Percentiles rank a stretch among this genome's conserved stretches.
Conservation (phyloP, 2,113 vertebrate genomes). For the Lycaon pictus region DNA sequence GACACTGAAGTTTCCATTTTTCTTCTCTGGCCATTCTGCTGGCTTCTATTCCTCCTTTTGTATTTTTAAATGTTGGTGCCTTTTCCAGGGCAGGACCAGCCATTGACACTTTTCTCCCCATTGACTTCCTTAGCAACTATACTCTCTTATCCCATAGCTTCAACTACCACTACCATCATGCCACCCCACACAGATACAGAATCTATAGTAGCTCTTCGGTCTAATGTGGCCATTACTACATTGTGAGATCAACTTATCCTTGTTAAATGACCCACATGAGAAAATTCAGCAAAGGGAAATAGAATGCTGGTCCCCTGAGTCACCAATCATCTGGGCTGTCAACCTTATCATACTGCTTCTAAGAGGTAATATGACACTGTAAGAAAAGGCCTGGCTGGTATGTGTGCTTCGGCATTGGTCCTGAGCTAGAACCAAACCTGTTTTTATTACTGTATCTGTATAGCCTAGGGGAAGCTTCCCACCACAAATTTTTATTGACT, state of each 20-base stretch:
- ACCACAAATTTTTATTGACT: slow-evolving; percentile 20
- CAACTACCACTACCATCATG: neutral
- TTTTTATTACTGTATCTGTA: neutral
- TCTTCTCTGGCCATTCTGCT: neutral
- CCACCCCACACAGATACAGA: neutral
- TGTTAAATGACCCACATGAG: neutral
- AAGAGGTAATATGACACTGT: neutral
- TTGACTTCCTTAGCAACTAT: neutral
- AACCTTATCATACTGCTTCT: neutral
- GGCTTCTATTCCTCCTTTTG: neutral
- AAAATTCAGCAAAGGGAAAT: slow-evolving; percentile 23
- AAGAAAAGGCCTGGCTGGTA: slow-evolving; percentile 35
- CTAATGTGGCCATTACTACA: neutral
- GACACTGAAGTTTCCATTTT: neutral
- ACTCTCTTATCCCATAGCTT: neutral
- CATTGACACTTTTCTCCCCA: neutral
- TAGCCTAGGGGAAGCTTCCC: neutral
- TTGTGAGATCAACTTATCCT: neutral
- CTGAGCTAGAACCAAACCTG: neutral
- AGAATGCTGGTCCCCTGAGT: neutral
- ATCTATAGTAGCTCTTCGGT: neutral
- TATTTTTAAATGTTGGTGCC: neutral
- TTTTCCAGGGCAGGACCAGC: neutral
- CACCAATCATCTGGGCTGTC: neutral
- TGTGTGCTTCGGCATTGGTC: neutral